Percentiles rank a stretch among this genome's conserved stretches.
Evolutionary conservation across 1,140 invertebrate species (phyloP).

Genomic region (Cepaea nemoralis): DNA sequence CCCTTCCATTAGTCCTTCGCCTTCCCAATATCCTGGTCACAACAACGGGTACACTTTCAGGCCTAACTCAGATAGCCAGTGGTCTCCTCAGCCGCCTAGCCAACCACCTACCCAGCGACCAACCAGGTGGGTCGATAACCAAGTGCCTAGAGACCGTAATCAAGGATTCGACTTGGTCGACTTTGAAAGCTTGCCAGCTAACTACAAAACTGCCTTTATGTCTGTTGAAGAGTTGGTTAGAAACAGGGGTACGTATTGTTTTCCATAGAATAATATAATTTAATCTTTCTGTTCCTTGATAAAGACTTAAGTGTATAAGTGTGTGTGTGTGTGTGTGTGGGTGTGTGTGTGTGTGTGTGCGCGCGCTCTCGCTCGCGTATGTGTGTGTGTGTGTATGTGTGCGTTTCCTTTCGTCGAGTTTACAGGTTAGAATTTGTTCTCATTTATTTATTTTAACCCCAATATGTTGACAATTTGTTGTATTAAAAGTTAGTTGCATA

Average conservation of each 20-base stretch:
- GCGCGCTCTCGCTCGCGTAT: too few species aligned
- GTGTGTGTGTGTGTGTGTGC: too few species aligned
- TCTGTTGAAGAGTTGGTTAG: background rate
- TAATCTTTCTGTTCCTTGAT: too few species aligned
- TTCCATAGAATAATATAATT: background rate
- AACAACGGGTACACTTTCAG: background rate
- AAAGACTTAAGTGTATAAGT: too few species aligned
- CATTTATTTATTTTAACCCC: too few species aligned
- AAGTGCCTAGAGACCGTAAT: background rate
- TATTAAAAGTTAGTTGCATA: too few species aligned
- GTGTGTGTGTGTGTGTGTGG: too few species aligned
- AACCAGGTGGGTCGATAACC: background rate
- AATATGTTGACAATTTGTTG: too few species aligned
- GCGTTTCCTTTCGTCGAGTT: too few species aligned
- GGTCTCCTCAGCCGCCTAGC: background rate
- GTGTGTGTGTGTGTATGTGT: too few species aligned
- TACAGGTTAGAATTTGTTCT: too few species aligned
- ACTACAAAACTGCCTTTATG: slow-evolving; percentile 8
- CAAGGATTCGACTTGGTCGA: background rate
- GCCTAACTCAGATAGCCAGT: background rate
- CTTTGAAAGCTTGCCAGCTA: background rate
- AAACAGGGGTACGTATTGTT: background rate
- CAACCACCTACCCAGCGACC: background rate
- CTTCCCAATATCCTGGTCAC: background rate
- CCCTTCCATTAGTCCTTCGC: too few species aligned